Conservation (phyloP, 2,113 vertebrate genomes). For the Hylia prasina region DNA sequence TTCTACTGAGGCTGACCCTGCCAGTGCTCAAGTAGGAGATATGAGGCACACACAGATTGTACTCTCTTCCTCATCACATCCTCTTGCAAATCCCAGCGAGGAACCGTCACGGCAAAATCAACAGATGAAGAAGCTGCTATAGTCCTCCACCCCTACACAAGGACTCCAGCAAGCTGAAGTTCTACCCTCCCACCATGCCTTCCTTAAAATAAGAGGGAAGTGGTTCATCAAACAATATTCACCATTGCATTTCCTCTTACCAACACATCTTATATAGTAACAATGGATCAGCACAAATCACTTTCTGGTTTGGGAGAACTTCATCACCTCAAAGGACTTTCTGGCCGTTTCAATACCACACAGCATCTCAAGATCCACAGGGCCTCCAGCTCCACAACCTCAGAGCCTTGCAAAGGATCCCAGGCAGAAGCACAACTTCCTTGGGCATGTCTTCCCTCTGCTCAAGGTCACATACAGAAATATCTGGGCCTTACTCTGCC, state of each 20-base stretch:
- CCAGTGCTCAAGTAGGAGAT: not conserved
- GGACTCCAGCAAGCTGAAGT: not conserved
- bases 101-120: not conserved
- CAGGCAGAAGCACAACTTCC: not conserved
- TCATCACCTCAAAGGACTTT: not conserved
- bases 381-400: too few relatives aligned
- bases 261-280: not conserved
- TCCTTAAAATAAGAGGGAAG: not conserved
- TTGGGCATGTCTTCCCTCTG: not conserved
- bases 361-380: not conserved
- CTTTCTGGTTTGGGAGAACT: not conserved
- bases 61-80: not conserved
- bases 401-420: not conserved
- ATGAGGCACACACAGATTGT: not conserved
- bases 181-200: not conserved
- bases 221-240: not conserved
- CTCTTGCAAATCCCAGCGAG: not conserved
- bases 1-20: not conserved
- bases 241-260: not conserved
- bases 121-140: not conserved
- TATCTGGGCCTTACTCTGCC: too few relatives aligned
- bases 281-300: not conserved
- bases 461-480: not conserved
- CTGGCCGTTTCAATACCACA: not conserved
- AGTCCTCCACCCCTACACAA: accelerated